A percentile compares a stretch with the other conserved stretches of the same genome.
phyloP scores from a whole-genome alignment of 2,797 vertebrate genomes.

The Kryptopterus vitreolus region DNA sequence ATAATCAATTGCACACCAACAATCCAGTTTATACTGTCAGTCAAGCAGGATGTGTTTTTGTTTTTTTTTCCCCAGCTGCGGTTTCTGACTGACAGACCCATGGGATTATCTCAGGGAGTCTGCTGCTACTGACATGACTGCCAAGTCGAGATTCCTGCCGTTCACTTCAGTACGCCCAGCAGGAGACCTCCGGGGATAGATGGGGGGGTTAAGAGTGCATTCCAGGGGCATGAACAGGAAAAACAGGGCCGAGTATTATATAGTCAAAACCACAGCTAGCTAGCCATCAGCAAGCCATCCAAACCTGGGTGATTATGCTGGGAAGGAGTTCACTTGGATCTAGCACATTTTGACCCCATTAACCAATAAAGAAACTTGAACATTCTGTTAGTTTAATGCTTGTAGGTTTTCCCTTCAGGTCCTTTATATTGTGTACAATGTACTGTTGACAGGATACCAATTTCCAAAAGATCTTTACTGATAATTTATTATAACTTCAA shows the following conservation, averaged over 20 bases:
- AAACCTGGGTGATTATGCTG: constrained; percentile 14
- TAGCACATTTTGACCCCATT: not conserved
- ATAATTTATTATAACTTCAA: not conserved
- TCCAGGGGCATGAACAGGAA: constrained; percentile 33
- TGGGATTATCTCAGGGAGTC: constrained; percentile 26
- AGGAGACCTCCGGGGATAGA: constrained; percentile 10
- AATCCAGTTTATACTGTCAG: constrained; percentile 19
- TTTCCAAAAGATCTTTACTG: not conserved
- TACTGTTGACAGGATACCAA: no score
- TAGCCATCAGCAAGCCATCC: not conserved
- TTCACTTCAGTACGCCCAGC: constrained; percentile 6
- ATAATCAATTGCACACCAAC: constrained; percentile 1
- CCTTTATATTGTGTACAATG: not conserved
- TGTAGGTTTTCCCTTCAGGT: constrained; percentile 14
- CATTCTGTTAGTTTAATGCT: not conserved
- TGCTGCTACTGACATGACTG: constrained; percentile 31
- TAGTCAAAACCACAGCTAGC: constrained; percentile 21
- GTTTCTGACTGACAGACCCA: constrained; percentile 32
- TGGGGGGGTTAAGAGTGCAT: not conserved
- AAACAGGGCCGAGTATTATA: constrained; percentile 16
- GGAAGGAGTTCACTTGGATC: not conserved
- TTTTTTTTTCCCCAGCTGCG: constrained; percentile 34
- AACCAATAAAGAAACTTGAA: not conserved
- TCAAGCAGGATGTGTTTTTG: constrained; percentile 42
- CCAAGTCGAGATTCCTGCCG: constrained; percentile 40